Conservation (phyloP, 2,797 vertebrate genomes). For the Pyrocephalus nanus region DNA sequence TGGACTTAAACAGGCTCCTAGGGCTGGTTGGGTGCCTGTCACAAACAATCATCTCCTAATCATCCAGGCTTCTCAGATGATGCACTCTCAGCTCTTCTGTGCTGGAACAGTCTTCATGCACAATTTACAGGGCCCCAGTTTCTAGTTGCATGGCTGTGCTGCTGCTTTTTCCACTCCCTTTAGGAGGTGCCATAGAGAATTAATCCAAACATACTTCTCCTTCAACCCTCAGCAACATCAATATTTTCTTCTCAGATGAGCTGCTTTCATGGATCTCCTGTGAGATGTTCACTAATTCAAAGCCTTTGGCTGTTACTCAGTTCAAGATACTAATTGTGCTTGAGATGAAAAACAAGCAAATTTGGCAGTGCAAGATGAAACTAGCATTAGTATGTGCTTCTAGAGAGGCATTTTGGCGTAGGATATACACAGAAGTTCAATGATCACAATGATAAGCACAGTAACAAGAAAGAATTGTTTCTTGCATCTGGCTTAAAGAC, state of each 20-base stretch:
- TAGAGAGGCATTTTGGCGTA: not conserved
- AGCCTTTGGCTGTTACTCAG: constrained; percentile 27
- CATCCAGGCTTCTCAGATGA: not conserved
- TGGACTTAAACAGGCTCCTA: not conserved
- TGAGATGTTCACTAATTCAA: constrained; percentile 38
- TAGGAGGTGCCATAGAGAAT: not conserved
- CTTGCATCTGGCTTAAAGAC: not conserved
- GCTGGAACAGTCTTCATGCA: not conserved
- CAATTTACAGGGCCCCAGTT: not conserved
- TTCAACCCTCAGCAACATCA: not conserved
- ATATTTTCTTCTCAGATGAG: constrained; percentile 44
- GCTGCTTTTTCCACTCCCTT: not conserved
- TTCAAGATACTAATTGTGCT: constrained; percentile 24
- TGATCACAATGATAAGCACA: not conserved
- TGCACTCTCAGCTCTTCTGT: not conserved
- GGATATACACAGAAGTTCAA: not conserved
- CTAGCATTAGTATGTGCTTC: not conserved
- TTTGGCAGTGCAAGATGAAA: constrained; percentile 16
- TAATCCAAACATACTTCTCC: not conserved
- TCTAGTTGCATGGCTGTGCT: not conserved
- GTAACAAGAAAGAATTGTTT: not conserved
- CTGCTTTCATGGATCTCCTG: constrained; percentile 31
- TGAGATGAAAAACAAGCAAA: constrained; percentile 46
- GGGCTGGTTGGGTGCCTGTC: not conserved
- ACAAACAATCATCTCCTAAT: not conserved